Evolutionary conservation across 1,140 invertebrate genomes (phyloP).

Genomic region (Drosophila bocki): DNA sequence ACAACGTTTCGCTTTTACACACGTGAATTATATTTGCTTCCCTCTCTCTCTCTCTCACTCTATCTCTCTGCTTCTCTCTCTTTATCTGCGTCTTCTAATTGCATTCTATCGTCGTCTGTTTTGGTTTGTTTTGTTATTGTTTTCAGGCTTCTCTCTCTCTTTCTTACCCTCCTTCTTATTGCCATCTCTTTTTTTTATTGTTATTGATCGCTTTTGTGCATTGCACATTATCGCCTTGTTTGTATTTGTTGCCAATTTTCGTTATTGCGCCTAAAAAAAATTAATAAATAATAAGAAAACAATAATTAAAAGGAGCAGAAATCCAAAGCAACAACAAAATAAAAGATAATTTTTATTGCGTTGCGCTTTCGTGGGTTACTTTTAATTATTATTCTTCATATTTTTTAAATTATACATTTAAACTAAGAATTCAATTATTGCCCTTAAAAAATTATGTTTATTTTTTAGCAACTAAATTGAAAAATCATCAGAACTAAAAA

Average conservation of each 20-base stretch:
- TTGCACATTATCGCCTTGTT: slow-evolving; percentile 76
- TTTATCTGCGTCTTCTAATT: slow-evolving; percentile 52
- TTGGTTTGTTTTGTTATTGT: slow-evolving; percentile 57
- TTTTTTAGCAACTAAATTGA: too few relatives aligned
- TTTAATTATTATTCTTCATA: background rate
- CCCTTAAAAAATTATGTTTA: background rate
- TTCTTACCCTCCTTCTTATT: background rate
- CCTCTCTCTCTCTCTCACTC: slow-evolving; percentile 2
- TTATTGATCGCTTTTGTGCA: slow-evolving; percentile 67
- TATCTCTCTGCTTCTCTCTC: slow-evolving; percentile 6
- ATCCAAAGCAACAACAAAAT: background rate
- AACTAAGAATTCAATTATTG: background rate
- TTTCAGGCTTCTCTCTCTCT: slow-evolving; percentile 19
- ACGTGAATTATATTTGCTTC: slow-evolving; percentile 20
- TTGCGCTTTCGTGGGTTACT: background rate
- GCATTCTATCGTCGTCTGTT: slow-evolving; percentile 40
- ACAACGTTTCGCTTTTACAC: slow-evolving; percentile 26
- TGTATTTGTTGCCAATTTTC: slow-evolving; percentile 80
- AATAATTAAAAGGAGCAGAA: background rate
- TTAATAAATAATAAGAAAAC: slow-evolving; percentile 23
- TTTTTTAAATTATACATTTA: background rate
- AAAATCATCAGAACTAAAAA: too few relatives aligned
- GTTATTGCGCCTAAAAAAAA: slow-evolving; percentile 48
- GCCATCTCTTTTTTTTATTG: slow-evolving; percentile 23
- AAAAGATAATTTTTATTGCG: background rate